Percentiles rank a stretch among this genome's conserved stretches.
These are phyloP conservation scores for Xylocampa areola DNA, from an alignment of 2,888 invertebrate species.

Conservation along the genomic window DNA sequence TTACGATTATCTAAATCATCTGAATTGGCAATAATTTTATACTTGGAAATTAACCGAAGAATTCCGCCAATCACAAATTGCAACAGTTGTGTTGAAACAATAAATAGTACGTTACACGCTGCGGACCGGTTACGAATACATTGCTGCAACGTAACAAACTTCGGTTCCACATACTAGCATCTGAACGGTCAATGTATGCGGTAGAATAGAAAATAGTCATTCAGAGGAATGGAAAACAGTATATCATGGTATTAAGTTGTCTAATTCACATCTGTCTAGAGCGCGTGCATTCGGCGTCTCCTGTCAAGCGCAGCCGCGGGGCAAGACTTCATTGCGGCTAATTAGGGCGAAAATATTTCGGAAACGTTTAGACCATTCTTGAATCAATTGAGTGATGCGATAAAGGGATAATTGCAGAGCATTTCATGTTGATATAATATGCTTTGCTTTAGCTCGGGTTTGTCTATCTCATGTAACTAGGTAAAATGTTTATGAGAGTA, in stretches of 20 bases:
- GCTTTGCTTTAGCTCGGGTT: too few relatives aligned
- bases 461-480: too few relatives aligned
- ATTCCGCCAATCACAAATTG: conserved; percentile 69
- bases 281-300: conserved; percentile 78
- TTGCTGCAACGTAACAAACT: conserved; percentile 20
- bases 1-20: conserved; percentile 66
- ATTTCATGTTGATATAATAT: conserved; percentile 20
- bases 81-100: conserved; percentile 52
- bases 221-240: conserved; percentile 29
- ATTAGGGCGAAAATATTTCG: conserved; percentile 78
- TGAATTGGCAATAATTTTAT: conserved; percentile 71
- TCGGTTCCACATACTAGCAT: neutral
- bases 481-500: too few relatives aligned
- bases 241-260: conserved; percentile 64
- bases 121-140: conserved; percentile 25
- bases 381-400: conserved; percentile 34
- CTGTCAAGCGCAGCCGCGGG: conserved; percentile 79
- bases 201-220: conserved; percentile 14
- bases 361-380: conserved; percentile 57
- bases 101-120: neutral
- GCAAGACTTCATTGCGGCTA: conserved; percentile 61
- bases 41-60: conserved; percentile 67
- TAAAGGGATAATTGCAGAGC: conserved; percentile 23
- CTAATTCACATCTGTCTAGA: conserved; percentile 77
- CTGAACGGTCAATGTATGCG: conserved; percentile 50